Percentiles rank a stretch among this genome's conserved stretches.
phyloP scores from a whole-genome alignment of 2,797 vertebrate species.

The Glyptemys insculpta region DNA sequence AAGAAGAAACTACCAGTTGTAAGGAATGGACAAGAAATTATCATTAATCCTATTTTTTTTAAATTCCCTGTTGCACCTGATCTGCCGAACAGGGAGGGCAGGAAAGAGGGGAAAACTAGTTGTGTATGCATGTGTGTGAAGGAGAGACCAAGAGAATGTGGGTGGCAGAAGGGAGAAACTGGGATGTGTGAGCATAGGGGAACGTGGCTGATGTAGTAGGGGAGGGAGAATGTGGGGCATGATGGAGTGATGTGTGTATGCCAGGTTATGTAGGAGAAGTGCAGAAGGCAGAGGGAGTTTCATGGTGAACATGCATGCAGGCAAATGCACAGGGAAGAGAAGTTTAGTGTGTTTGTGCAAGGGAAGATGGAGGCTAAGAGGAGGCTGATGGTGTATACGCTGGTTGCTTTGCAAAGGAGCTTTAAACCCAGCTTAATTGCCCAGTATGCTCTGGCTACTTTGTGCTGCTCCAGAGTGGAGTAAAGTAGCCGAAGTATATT shows the following conservation, averaged over 20 bases:
- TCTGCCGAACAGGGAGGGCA: neutral
- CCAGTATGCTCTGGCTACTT: neutral
- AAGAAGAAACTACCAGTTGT: neutral
- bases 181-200: neutral
- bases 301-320: neutral
- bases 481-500: neutral
- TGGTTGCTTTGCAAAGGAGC: neutral
- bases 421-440: neutral
- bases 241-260: neutral
- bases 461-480: neutral
- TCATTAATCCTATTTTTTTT: neutral
- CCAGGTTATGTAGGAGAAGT: neutral
- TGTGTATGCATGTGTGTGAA: neutral
- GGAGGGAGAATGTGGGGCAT: neutral
- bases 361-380: neutral
- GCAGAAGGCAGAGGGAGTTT: neutral
- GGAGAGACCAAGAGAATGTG: no score
- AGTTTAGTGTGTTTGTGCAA: neutral
- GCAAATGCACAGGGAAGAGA: neutral
- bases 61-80: neutral
- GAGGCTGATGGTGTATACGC: neutral
- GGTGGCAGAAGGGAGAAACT: neutral
- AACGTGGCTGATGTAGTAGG: neutral
- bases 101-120: neutral
- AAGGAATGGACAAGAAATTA: neutral